These are phyloP conservation scores for Chalcosyrphus nemorum DNA, from an alignment of 2,888 invertebrate species.

Conservation along the genomic window DNA sequence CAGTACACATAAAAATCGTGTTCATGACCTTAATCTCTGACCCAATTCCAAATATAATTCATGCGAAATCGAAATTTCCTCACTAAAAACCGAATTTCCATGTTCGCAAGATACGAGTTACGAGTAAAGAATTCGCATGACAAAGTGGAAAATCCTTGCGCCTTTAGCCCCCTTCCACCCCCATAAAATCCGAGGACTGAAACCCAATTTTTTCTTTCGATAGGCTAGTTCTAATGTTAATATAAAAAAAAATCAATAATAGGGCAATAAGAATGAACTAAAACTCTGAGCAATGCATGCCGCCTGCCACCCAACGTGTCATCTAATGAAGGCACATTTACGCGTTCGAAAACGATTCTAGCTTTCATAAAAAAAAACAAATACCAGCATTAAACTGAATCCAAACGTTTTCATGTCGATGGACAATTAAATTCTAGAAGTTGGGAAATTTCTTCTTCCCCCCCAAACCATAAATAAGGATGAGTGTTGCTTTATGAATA, in stretches of 20 bases:
- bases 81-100: background rate
- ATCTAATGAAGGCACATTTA: constrained; percentile 61
- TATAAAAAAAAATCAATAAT: constrained; percentile 64
- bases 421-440: constrained; percentile 47
- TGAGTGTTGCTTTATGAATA: constrained; percentile 50
- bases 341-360: constrained; percentile 43
- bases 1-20: constrained; percentile 29
- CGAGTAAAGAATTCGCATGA: constrained; percentile 55
- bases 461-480: background rate
- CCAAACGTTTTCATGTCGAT: constrained; percentile 52
- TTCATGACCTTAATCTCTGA: constrained; percentile 62
- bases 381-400: constrained; percentile 33
- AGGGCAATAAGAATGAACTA: constrained; percentile 22
- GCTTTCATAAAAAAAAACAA: constrained; percentile 21
- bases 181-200: background rate
- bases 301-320: constrained; percentile 28
- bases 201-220: constrained; percentile 17
- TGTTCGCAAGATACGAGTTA: constrained; percentile 28
- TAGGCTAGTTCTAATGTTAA: constrained; percentile 39
- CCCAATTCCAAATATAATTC: constrained; percentile 31
- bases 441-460: constrained; percentile 46
- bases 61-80: constrained; percentile 26
- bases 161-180: background rate
- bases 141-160: constrained; percentile 47
- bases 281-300: constrained; percentile 15